A percentile compares a stretch with the other conserved stretches of the same genome.
phyloP scores from a whole-genome alignment of 2,888 invertebrate genomes.

The Brachyopa scutellaris region DNA sequence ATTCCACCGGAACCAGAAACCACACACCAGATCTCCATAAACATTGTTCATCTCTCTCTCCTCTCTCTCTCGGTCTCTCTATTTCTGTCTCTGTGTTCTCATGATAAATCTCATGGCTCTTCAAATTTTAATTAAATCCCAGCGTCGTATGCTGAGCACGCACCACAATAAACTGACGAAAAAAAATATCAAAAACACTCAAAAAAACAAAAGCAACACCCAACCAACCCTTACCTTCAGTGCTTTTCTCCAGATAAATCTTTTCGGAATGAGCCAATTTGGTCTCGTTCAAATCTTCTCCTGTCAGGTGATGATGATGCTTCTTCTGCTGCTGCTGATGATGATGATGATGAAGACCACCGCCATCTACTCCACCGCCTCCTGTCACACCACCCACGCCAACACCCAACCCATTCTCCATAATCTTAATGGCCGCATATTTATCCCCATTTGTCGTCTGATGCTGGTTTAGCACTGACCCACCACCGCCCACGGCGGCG shows the following conservation, averaged over 20 bases:
- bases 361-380: constrained; percentile 17
- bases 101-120: constrained; percentile 57
- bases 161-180: constrained; percentile 43
- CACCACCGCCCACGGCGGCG: constrained; percentile 42
- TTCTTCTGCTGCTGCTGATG: constrained; percentile 45
- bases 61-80: not conserved
- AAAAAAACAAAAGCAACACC: not conserved
- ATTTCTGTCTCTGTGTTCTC: not conserved
- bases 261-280: constrained; percentile 75
- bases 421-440: constrained; percentile 69
- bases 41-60: not conserved
- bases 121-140: constrained; percentile 69
- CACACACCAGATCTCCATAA: constrained; percentile 16
- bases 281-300: constrained; percentile 71
- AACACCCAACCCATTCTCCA: constrained; percentile 73
- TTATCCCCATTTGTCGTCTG: constrained; percentile 64
- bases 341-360: constrained; percentile 59
- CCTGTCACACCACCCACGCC: constrained; percentile 35
- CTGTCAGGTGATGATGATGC: constrained; percentile 53
- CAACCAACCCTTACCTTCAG: constrained; percentile 74
- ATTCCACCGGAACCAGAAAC: constrained; percentile 9
- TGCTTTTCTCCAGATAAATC: constrained; percentile 75
- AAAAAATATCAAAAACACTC: constrained; percentile 2
- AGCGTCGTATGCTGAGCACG: constrained; percentile 55
- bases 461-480: constrained; percentile 57